Evolutionary conservation across 2,113 vertebrate species (phyloP), one percentile per base, ranked within the genome.

Genomic region (Turdus rufiventris): DNA sequence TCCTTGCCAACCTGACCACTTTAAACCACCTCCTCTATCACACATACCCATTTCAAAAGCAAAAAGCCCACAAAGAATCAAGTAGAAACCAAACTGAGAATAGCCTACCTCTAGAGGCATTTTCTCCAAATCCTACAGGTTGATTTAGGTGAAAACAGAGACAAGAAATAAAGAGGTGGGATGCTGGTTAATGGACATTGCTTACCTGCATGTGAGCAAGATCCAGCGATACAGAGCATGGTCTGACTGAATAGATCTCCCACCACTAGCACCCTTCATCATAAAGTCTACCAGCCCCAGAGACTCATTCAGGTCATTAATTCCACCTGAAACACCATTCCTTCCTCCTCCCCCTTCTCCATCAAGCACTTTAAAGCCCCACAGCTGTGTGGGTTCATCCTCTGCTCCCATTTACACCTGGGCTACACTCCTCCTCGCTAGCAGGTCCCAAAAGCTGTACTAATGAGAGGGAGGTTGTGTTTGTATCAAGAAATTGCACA

Each of bases 181-280:
- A 24, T 3, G 3, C 11, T 65, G 9, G 24, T 8, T 10, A 56
- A 34, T 1, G 24, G 45, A 63, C 3, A 2, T 17, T n/a, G 7
- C 50, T 87, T 81, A 67, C 10, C 7, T 85, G 13, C 28, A 51
- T 21, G 2, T 4, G 8, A 68, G 20, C 15, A 53, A 48, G 54
- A 43, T 17, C 12, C 14, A 71, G 0, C 3, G 5, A 10, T 34
- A 81, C 43, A 77, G 14, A 62, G 9, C 33, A 79, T 0, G 5
- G 18, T 33, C 63, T 48, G 9, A 38, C 3, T 3, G 0, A 92
- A 51, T 13, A 66, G 10, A 7, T 47, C 28, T 62, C 7, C n/a
- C 14, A 67, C 5, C 10, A n/a, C 15, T 24, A 86, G 31, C 40
- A 77, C 20, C 26, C 28, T 66, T 5, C 34, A 86, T 8, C 1